Base-by-base conservation (phyloP, 2,888 invertebrate genomes). In the Gordius sp. region DNA sequence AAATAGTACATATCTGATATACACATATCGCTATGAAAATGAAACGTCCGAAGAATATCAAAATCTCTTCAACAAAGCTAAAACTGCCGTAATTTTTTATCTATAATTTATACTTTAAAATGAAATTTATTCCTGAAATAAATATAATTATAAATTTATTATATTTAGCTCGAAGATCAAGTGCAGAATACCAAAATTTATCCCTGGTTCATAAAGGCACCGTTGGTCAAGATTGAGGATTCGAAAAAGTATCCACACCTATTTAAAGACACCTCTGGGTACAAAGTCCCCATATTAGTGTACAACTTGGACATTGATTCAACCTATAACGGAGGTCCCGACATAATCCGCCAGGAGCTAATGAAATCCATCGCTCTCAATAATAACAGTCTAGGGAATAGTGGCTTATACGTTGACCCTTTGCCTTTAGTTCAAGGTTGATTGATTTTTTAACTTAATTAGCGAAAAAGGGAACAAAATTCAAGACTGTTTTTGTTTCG, bases 201-300 rank as follows among this genome's bases (percentile, higher is more conserved):
- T 20, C 47, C 47, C 4, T 47, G 47, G 47, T 47, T n/a, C 23
- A 47, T 47, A 4, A 8, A 23, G 4, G 47, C 16, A n/a, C 47
- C 47, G 4, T 20, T 47, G 23, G 23, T 20, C 16, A 47, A 47
- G 4, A 47, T 47, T n/a, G 47, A 47, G 20, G 20, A 20, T 47
- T 47, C 47, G 4, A 47, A 47, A 47, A 47, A 20, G 20, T 47
- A n/a, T n/a, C n/a, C n/a, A n/a, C n/a, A n/a, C n/a, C 39, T 13
- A 13, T 33, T 33, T 33, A n/a, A 33, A 33, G 39, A 33, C n/a
- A 33, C 39, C 8, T 8, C 39, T 13, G 39, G n/a, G n/a, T 33
- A 13, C 8, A n/a, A 13, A n/a, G 39, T 47, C 8, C 47, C 47
- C 13, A 47, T 47, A 8, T 23, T 47, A 4, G 13, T 47, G 20